Evolutionary conservation across 2,888 invertebrate species (phyloP).

Genomic region (Ichneumon xanthorius): DNA sequence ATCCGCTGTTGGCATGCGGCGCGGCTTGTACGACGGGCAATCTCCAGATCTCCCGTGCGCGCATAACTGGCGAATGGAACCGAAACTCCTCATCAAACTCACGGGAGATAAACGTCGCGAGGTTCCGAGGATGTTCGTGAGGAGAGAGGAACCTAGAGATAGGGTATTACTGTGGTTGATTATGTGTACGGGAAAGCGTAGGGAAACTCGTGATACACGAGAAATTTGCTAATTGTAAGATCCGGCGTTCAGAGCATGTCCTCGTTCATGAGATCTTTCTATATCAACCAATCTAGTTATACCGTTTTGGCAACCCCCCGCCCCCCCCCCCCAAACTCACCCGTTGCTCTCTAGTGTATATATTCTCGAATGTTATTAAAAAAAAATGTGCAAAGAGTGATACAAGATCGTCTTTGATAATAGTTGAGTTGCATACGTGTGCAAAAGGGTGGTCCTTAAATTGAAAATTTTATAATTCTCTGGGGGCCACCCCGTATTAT

Average conservation of each 20-base stretch:
- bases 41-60: constrained; percentile 5
- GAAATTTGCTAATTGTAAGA: constrained; percentile 50
- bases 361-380: background rate
- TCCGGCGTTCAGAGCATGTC: constrained; percentile 10
- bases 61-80: constrained; percentile 25
- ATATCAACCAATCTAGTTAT: background rate
- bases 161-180: background rate
- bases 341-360: background rate
- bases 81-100: constrained; percentile 41
- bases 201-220: constrained; percentile 29
- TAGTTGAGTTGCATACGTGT: background rate
- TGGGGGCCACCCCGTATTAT: too few relatives aligned
- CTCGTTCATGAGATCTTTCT: constrained; percentile 20
- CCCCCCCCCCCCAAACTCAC: too few relatives aligned
- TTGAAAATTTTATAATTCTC: too few relatives aligned
- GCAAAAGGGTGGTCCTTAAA: too few relatives aligned
- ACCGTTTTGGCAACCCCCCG: background rate
- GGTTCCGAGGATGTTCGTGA: background rate
- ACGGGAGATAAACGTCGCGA: constrained; percentile 34
- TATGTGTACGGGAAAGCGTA: background rate
- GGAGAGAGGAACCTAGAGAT: background rate
- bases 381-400: background rate
- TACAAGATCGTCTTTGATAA: background rate
- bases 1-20: constrained; percentile 6
- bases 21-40: constrained; percentile 28